A percentile compares a stretch with the other conserved stretches of the same genome.
phyloP scores from a whole-genome alignment of 2,113 vertebrate species.

The Psittacus erithacus region DNA sequence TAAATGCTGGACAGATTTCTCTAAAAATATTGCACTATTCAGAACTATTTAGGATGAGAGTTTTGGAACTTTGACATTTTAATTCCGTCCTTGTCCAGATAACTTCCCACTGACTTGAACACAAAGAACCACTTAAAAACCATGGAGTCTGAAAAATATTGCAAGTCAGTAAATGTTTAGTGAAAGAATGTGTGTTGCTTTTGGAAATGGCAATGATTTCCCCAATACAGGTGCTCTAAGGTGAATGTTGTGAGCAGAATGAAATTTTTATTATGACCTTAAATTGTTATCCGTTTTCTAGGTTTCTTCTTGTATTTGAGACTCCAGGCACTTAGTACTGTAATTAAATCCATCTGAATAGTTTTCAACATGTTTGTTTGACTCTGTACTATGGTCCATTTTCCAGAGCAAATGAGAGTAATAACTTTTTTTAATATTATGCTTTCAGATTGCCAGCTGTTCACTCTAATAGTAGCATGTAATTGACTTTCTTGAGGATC shows the following conservation, averaged over 20 bases:
- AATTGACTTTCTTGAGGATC: conserved; percentile 48
- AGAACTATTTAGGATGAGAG: not conserved
- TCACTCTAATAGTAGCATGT: not conserved
- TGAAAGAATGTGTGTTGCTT: not conserved
- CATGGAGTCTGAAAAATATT: not conserved
- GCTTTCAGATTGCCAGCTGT: conserved; percentile 9
- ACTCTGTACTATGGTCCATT: conserved; percentile 14
- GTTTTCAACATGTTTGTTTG: not conserved
- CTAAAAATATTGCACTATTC: not conserved
- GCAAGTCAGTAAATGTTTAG: not conserved
- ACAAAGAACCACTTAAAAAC: not conserved
- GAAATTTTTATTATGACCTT: not conserved
- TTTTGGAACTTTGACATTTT: not conserved
- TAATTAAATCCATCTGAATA: conserved; percentile 14
- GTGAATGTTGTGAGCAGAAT: not conserved
- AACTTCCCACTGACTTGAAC: not conserved
- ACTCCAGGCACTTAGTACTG: not conserved
- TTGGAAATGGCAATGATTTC: not conserved
- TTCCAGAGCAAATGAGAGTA: conserved; percentile 31
- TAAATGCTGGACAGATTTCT: not conserved
- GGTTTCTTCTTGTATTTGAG: conserved; percentile 22
- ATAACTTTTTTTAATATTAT: conserved; percentile 40
- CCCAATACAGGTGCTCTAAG: not conserved
- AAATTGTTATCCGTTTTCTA: not conserved
- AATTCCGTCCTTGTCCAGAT: not conserved